These are phyloP conservation scores for Idaea biselata DNA, from an alignment of 2,888 invertebrate species.

Conservation along the genomic window DNA sequence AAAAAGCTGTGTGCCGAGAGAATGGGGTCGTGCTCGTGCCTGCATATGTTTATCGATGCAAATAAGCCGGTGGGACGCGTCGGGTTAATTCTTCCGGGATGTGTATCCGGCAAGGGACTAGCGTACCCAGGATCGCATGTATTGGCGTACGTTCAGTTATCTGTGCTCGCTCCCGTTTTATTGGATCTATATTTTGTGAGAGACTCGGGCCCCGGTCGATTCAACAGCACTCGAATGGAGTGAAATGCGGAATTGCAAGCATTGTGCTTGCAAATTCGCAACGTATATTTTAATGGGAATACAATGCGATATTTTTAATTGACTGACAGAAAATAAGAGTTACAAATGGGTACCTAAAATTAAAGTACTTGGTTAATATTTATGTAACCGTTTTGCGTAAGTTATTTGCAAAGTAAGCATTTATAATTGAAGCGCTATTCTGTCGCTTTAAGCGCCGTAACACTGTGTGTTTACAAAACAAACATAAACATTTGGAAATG, in stretches of 20 bases:
- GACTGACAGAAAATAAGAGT: not conserved
- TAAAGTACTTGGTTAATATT: no score
- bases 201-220: slow-evolving; percentile 4
- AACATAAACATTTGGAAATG: not conserved
- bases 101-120: slow-evolving; percentile 67
- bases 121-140: slow-evolving; percentile 13
- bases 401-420: not conserved
- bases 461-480: not conserved
- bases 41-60: slow-evolving; percentile 57
- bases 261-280: no score
- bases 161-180: not conserved
- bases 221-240: not conserved
- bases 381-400: no score
- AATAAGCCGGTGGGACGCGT: slow-evolving; percentile 55
- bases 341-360: not conserved
- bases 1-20: not conserved
- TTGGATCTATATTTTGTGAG: not conserved
- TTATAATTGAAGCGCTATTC: slow-evolving; percentile 1
- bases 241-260: not conserved
- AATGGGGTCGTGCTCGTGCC: slow-evolving; percentile 21
- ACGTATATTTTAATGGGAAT: not conserved
- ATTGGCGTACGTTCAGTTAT: slow-evolving; percentile 3
- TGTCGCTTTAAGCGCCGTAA: slow-evolving; percentile 5
- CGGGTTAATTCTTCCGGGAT: slow-evolving; percentile 76
- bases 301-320: not conserved